Percentiles rank a stretch among this genome's conserved stretches.
Evolutionary conservation across 2,888 invertebrate species (phyloP).

Genomic region (Stramonita haemastoma): DNA sequence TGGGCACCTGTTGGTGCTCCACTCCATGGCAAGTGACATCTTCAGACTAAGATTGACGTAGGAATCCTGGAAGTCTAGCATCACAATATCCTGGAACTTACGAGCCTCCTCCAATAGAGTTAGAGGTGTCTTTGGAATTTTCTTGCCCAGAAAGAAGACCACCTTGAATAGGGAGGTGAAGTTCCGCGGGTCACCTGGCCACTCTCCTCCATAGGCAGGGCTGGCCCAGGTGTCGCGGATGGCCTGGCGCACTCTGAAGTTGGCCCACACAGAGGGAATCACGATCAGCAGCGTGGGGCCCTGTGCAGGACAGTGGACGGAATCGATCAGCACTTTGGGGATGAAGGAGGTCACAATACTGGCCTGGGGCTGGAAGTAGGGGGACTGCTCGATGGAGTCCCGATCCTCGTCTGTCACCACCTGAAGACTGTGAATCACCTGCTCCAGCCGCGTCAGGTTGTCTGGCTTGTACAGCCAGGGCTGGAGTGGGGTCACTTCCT

Average conservation of each 20-base stretch:
- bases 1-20: not conserved
- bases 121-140: not conserved
- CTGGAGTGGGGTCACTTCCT: not conserved
- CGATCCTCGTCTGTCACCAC: not conserved
- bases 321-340: not conserved
- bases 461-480: not conserved
- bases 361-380: not conserved
- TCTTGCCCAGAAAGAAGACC: conserved; percentile 26
- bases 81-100: conserved; percentile 19
- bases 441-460: not conserved
- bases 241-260: not conserved
- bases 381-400: not conserved
- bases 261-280: not conserved
- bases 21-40: not conserved
- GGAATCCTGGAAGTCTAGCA: conserved; percentile 18
- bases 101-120: not conserved
- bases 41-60: conserved; percentile 31
- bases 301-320: not conserved
- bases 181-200: not conserved
- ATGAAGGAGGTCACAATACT: not conserved
- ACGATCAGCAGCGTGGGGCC: conserved; percentile 28
- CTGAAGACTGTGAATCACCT: conserved; percentile 1
- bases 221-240: conserved; percentile 31
- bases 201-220: not conserved
- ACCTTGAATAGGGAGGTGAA: not conserved